Percentiles rank a stretch among this genome's conserved stretches.
Conservation (phyloP, 2,888 invertebrate species). For the Leptinotarsa peninsularis region DNA sequence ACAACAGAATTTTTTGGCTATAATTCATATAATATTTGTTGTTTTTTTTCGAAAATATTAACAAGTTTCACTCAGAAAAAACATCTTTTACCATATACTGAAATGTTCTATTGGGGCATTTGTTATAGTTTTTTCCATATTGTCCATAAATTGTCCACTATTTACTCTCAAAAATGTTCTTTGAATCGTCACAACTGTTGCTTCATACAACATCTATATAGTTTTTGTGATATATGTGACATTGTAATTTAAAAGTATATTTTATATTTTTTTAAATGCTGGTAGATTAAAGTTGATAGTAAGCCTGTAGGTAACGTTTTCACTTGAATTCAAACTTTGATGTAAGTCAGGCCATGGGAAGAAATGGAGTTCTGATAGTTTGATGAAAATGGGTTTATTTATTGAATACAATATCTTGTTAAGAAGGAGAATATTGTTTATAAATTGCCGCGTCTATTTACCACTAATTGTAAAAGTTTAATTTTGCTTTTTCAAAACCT, state of each 20-base stretch:
- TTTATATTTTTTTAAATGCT: slow-evolving; percentile 29
- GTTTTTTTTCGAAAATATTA: too few species aligned
- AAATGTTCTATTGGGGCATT: too few species aligned
- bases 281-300: slow-evolving; percentile 15
- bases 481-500: background rate
- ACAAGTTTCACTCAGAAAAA: too few species aligned
- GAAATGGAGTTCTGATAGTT: background rate
- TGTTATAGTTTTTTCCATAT: background rate
- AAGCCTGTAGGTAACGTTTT: slow-evolving; percentile 1
- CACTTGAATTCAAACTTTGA: background rate
- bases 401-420: too few species aligned
- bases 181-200: slow-evolving; percentile 13
- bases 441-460: background rate
- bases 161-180: background rate
- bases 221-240: slow-evolving; percentile 30
- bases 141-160: too few species aligned
- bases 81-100: too few species aligned
- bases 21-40: too few species aligned
- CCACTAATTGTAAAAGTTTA: background rate
- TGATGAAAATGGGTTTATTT: background rate
- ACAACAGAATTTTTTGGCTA: too few species aligned
- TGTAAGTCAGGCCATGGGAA: slow-evolving; percentile 28
- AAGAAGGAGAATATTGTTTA: too few species aligned
- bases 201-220: slow-evolving; percentile 14
- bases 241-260: slow-evolving; percentile 26